phyloP scores from a whole-genome alignment of 2,888 invertebrate genomes.

The Thecophora atra region DNA sequence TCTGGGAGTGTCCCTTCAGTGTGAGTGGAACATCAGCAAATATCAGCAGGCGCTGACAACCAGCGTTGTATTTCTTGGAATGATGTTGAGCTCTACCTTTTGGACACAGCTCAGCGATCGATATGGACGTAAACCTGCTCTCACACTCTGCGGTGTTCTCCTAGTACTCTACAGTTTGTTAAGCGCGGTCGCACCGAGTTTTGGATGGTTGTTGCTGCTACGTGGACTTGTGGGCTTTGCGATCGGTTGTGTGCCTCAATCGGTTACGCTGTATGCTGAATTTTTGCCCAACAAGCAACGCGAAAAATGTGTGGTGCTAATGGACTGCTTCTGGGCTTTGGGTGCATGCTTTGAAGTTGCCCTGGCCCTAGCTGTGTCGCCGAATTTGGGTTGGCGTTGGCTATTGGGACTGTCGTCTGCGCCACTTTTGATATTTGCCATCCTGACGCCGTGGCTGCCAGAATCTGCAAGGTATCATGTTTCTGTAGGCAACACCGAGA shows the following conservation, averaged over 20 bases:
- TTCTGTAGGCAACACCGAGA: constrained; percentile 85
- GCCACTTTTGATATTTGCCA: constrained; percentile 84
- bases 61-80: constrained; percentile 92
- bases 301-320: constrained; percentile 92
- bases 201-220: constrained; percentile 89
- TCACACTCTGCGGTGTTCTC: constrained; percentile 88
- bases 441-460: constrained; percentile 91
- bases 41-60: constrained; percentile 94
- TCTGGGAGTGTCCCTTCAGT: constrained; percentile 90
- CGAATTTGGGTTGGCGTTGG: constrained; percentile 91
- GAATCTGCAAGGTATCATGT: constrained; percentile 92
- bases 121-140: constrained; percentile 89
- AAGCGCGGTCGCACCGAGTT: constrained; percentile 90
- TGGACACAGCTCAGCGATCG: constrained; percentile 96
- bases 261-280: constrained; percentile 96
- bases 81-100: constrained; percentile 96
- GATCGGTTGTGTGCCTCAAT: constrained; percentile 96
- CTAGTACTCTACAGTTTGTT: constrained; percentile 91
- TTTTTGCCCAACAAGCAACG: constrained; percentile 93
- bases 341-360: constrained; percentile 94
- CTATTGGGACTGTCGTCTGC: constrained; percentile 89
- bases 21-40: constrained; percentile 88
- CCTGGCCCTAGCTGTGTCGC: constrained; percentile 89
- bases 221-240: constrained; percentile 94
- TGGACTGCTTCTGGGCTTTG: constrained; percentile 97